phyloP scores from a whole-genome alignment of 2,797 vertebrate species.

The Sebastes trivittatus region DNA sequence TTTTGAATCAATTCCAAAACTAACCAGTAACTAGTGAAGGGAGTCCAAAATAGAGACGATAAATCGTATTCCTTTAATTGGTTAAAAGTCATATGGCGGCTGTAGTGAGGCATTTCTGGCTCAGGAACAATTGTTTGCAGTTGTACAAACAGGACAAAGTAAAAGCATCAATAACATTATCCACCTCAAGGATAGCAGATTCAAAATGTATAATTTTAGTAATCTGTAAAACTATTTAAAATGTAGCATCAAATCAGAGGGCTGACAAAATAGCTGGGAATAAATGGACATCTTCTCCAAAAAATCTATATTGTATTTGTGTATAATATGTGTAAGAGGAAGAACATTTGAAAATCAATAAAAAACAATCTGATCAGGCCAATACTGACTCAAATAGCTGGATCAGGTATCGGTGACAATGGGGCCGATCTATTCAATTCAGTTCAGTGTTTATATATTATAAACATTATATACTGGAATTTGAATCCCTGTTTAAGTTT shows the following conservation, averaged over 20 bases:
- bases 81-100: neutral
- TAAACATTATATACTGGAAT: too few species aligned
- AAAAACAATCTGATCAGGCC: neutral
- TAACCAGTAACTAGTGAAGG: neutral
- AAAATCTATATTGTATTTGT: neutral
- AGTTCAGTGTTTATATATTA: too few species aligned
- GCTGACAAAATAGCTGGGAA: neutral
- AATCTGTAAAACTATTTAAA: neutral
- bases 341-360: neutral
- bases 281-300: neutral
- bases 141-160: neutral
- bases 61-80: neutral
- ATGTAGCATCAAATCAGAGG: neutral
- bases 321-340: neutral
- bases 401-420: too few species aligned
- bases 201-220: neutral
- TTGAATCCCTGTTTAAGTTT: too few species aligned
- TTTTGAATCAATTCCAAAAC: neutral
- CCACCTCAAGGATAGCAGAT: neutral
- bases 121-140: neutral
- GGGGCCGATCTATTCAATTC: too few species aligned
- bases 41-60: neutral
- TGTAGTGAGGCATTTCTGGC: neutral
- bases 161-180: neutral
- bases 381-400: too few species aligned